Percentiles rank a stretch among this genome's conserved stretches.
These are phyloP conservation scores for Phrynocephalus versicolor DNA, from an alignment of 2,113 vertebrate species.

Conservation along the genomic window DNA sequence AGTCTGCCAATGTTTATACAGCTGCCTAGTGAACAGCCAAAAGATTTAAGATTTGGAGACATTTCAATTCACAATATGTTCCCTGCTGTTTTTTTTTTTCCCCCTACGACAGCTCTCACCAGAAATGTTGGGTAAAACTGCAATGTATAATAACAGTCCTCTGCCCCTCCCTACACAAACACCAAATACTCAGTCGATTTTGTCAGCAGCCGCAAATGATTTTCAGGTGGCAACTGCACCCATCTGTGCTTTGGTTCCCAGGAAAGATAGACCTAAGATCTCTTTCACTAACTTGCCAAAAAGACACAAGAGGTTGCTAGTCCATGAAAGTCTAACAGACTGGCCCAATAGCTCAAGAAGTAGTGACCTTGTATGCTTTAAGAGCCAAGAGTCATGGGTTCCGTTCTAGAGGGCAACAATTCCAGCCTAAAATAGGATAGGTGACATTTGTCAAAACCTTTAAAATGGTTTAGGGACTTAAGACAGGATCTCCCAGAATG, in stretches of 20 bases:
- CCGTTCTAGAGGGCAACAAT: not conserved
- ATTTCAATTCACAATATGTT: not conserved
- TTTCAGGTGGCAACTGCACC: no score
- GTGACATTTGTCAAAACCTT: constrained; percentile 22
- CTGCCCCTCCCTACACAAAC: not conserved
- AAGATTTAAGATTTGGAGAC: not conserved
- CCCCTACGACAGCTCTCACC: not conserved
- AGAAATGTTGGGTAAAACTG: not conserved
- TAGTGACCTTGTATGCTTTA: not conserved
- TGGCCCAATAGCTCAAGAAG: not conserved
- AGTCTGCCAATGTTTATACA: no score
- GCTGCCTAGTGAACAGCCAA: not conserved
- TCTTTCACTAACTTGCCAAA: not conserved
- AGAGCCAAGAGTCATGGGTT: constrained; percentile 2
- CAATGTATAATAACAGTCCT: not conserved
- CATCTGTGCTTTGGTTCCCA: not conserved
- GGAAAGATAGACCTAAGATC: not conserved
- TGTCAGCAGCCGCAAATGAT: no score
- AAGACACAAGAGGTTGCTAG: not conserved
- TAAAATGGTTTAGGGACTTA: not conserved
- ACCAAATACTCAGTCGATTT: not conserved
- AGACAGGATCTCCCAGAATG: not conserved
- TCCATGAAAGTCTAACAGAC: not conserved
- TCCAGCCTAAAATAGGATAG: not conserved
- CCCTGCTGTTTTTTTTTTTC: no score